A percentile compares a stretch with the other conserved stretches of the same genome.
Conservation (phyloP, 1,140 invertebrate genomes). For the Tetranychus urticae region DNA sequence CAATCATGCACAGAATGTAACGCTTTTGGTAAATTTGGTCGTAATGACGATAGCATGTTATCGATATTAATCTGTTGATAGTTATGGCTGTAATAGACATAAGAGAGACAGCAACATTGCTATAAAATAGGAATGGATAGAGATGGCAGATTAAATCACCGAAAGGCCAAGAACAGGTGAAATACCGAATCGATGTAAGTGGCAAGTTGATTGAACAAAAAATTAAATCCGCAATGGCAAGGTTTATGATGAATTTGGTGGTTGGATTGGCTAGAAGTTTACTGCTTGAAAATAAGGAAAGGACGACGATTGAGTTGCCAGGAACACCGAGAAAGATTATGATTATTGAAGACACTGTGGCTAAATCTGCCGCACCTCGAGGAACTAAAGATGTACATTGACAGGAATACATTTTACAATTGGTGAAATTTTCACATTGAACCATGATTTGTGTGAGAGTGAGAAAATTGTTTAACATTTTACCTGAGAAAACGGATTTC, state of each 20-base stretch:
- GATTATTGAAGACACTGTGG: slow-evolving; percentile 8
- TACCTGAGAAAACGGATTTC: too few relatives aligned
- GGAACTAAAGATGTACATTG: slow-evolving; percentile 1
- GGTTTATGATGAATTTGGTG: slow-evolving; percentile 59
- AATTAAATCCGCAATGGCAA: slow-evolving; percentile 57
- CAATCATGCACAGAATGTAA: slow-evolving; percentile 10
- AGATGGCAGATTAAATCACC: slow-evolving; percentile 49
- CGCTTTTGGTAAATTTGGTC: slow-evolving; percentile 9
- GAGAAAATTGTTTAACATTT: too few relatives aligned
- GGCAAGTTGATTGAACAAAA: slow-evolving; percentile 63
- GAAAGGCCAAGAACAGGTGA: slow-evolving; percentile 60
- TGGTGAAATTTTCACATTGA: too few relatives aligned
- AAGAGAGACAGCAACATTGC: slow-evolving; percentile 60
- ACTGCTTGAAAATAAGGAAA: slow-evolving; percentile 7
- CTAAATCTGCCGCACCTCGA: slow-evolving; percentile 9
- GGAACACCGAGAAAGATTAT: slow-evolving; percentile 11
- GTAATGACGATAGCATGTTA: slow-evolving; percentile 12
- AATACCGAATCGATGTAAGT: slow-evolving; percentile 37
- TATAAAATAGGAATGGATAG: slow-evolving; percentile 69
- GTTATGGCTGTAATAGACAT: slow-evolving; percentile 73
- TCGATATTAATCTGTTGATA: slow-evolving; percentile 30
- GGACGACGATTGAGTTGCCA: slow-evolving; percentile 12
- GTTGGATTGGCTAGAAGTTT: slow-evolving; percentile 41
- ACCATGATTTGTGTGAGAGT: too few relatives aligned
- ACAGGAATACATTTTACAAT: too few relatives aligned